These are phyloP conservation scores for Orchestes rusci DNA, from an alignment of 2,888 invertebrate genomes.

Conservation along the genomic window DNA sequence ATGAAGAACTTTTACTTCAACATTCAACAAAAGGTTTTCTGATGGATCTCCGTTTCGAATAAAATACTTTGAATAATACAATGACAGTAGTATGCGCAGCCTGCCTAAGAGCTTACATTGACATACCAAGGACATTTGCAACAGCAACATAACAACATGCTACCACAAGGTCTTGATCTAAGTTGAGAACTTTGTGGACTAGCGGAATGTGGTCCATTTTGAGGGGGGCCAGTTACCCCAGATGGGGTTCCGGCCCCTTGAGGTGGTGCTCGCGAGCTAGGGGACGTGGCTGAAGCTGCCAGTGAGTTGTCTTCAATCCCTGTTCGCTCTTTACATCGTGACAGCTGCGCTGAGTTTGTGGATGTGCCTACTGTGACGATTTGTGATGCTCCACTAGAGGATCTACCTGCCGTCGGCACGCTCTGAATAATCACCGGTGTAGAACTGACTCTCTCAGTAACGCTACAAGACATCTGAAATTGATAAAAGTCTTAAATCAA, in stretches of 20 bases:
- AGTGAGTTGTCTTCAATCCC: slow-evolving; percentile 38
- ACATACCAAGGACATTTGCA: slow-evolving; percentile 62
- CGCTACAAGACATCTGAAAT: slow-evolving; percentile 53
- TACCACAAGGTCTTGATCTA: slow-evolving; percentile 55
- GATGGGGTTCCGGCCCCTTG: slow-evolving; percentile 23
- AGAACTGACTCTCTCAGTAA: slow-evolving; percentile 44
- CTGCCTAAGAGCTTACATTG: no score
- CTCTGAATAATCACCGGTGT: slow-evolving; percentile 16
- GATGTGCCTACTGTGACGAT: slow-evolving; percentile 39
- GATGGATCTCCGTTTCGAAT: no score
- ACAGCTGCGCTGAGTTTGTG: slow-evolving; percentile 34
- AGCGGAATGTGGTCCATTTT: slow-evolving; percentile 34
- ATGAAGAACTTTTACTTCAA: no score
- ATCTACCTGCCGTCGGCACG: slow-evolving; percentile 13
- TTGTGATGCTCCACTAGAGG: slow-evolving; percentile 34
- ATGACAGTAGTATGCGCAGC: no score
- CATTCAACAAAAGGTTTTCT: no score
- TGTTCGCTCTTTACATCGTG: slow-evolving; percentile 37
- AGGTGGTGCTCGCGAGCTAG: slow-evolving; percentile 36
- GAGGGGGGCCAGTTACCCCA: slow-evolving; percentile 33
- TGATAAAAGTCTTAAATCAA: no score
- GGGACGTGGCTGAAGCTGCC: slow-evolving; percentile 37
- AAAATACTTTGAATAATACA: no score
- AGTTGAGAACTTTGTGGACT: slow-evolving; percentile 41
- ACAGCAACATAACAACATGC: slow-evolving; percentile 64